Evolutionary conservation across 1,140 invertebrate genomes (phyloP).

Genomic region (Drosophila subpulchrella): DNA sequence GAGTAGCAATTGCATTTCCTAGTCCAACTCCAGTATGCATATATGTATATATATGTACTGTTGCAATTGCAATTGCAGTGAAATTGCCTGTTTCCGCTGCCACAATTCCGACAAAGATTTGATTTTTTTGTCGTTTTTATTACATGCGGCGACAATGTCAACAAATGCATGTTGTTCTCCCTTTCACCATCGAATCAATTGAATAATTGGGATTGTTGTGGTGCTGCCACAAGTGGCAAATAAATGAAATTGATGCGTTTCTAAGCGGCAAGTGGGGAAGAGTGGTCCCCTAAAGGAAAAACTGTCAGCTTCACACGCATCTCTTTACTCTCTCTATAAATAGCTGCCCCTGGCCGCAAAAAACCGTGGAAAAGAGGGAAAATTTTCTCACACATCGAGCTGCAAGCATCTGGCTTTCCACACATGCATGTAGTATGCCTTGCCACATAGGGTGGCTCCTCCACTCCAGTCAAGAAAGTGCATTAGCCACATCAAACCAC

Average conservation of each 20-base stretch:
- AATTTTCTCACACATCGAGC: conserved; percentile 68
- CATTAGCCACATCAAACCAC: conserved; percentile 48
- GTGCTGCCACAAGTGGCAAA: conserved; percentile 77
- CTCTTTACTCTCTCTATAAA: conserved; percentile 36
- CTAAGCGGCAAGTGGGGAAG: conserved; percentile 35
- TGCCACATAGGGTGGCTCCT: background rate
- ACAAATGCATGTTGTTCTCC: conserved; percentile 29
- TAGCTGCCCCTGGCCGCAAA: conserved; percentile 60
- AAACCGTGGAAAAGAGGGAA: conserved; percentile 45
- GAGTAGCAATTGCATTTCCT: conserved; percentile 54
- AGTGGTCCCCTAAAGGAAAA: conserved; percentile 57
- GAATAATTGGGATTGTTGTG: conserved; percentile 73
- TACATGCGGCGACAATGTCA: conserved; percentile 36
- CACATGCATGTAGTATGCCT: conserved; percentile 31
- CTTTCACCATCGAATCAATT: conserved; percentile 63
- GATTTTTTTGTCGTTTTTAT: background rate
- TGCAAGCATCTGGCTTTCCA: conserved; percentile 68
- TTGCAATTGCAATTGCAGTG: conserved; percentile 16
- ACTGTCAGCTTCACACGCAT: conserved; percentile 66
- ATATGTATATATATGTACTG: conserved; percentile 9
- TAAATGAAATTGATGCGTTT: conserved; percentile 81
- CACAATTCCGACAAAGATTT: conserved; percentile 52
- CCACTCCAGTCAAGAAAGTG: conserved; percentile 34
- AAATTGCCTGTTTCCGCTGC: conserved; percentile 56
- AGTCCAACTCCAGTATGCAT: conserved; percentile 35